Conservation (phyloP, 2,888 invertebrate genomes). For the Euplagia quadripunctaria region DNA sequence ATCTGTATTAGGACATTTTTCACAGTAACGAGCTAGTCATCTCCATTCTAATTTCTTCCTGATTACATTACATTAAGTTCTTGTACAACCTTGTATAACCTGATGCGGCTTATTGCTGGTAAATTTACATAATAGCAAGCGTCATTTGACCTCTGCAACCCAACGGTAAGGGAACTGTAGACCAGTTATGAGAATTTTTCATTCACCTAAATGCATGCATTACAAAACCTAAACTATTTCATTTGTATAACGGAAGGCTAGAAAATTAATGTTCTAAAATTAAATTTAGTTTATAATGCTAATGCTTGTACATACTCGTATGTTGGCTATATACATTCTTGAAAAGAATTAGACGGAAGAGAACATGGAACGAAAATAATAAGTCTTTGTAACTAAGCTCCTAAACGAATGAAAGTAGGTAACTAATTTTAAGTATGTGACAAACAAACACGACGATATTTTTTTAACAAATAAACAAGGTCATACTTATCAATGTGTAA, state of each 20-base stretch:
- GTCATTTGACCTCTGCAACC: slow-evolving; percentile 17
- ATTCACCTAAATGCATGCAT: not conserved
- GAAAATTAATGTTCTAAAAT: not conserved
- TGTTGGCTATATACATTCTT: no score
- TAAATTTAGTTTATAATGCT: not conserved
- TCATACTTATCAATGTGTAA: no score
- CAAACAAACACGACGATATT: no score
- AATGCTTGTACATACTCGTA: not conserved
- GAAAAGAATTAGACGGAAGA: no score
- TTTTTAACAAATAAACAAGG: no score
- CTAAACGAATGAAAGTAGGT: no score
- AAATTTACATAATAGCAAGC: slow-evolving; percentile 16
- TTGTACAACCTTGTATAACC: slow-evolving; percentile 13
- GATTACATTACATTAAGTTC: not conserved
- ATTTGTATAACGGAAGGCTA: not conserved
- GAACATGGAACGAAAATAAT: no score
- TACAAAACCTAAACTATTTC: not conserved
- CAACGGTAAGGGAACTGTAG: slow-evolving; percentile 11
- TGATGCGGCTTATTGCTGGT: slow-evolving; percentile 18
- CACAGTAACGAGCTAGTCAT: not conserved
- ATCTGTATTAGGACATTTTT: not conserved
- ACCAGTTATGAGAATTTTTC: slow-evolving; percentile 8
- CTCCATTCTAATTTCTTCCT: slow-evolving; percentile 9
- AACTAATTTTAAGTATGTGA: no score
- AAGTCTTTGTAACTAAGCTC: no score